Evolutionary conservation across 1,140 invertebrate genomes (phyloP), one percentile per base, ranked within the genome.

Genomic region (Ptiloglossa arizonensis): DNA sequence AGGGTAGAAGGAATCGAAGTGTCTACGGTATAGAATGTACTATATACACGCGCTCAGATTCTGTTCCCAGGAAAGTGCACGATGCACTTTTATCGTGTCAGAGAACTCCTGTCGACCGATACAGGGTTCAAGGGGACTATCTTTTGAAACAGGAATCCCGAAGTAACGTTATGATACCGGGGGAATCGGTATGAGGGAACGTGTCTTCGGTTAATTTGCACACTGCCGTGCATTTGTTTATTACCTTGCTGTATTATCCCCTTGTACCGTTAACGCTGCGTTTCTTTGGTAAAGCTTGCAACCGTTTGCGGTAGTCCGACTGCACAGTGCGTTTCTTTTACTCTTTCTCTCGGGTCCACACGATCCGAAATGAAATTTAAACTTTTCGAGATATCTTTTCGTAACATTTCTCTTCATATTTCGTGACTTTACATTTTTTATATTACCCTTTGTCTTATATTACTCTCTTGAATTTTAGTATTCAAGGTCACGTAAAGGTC

Each of bases 191-290:
- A 50, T 19, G 29, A 79, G 52, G 19, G 35, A 35, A 29, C 44
- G 27, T 54, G 73, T 72, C 41, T 52, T 11, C 52, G 46, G 48
- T 52, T 85, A 80, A 83, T 81, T 83, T 80, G 57, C 59, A 64
- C 68, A 50, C 60, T 11, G n/a, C 46, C 15, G 6, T 24, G 54
- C 59, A 75, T 79, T 85, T 84, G 52, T 85, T 84, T 85, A 74
- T 78, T 70, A 57, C 60, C 59, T 46, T 64, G 68, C 44, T 35
- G 44, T 66, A 70, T 66, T 56, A 70, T 27, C 15, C 70, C 59
- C 38, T 27, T 56, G 29, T 74, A 64, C 80, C 82, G 74, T 82
- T 83, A 82, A 74, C 50, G n/a, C 32, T 13, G 17, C 24, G 38
- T 32, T 72, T 48, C 59, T 41, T 24, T 27, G 24, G 9, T 11